A percentile compares a stretch with the other conserved stretches of the same genome.
These are phyloP conservation scores for Limnephilus marmoratus DNA, from an alignment of 2,888 invertebrate species.

Conservation along the genomic window DNA sequence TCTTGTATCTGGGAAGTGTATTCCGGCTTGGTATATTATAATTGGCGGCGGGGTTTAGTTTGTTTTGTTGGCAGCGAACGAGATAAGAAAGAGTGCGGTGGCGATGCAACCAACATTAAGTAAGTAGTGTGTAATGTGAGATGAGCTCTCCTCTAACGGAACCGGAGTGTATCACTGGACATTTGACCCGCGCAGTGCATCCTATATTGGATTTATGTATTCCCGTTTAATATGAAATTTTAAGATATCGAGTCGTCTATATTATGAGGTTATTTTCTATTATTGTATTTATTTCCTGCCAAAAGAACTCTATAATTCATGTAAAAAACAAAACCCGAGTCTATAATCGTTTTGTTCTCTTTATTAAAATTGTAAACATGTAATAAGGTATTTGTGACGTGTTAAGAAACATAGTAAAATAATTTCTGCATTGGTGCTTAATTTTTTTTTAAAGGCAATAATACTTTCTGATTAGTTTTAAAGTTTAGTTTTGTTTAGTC, in stretches of 20 bases:
- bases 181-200: conserved; percentile 39
- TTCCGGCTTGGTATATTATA: not conserved
- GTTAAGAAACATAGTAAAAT: conserved; percentile 48
- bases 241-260: conserved; percentile 28
- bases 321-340: conserved; percentile 47
- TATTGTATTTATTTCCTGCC: conserved; percentile 53
- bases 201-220: conserved; percentile 7
- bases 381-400: conserved; percentile 56
- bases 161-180: conserved; percentile 22
- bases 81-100: not conserved
- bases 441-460: conserved; percentile 47
- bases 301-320: conserved; percentile 47
- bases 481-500: conserved; percentile 47
- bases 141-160: not conserved
- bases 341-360: conserved; percentile 42
- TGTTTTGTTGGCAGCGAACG: not conserved
- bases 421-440: conserved; percentile 52
- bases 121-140: not conserved
- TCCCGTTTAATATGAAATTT: conserved; percentile 35
- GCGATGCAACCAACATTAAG: not conserved
- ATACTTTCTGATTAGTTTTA: conserved; percentile 53
- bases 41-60: not conserved
- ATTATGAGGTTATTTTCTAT: conserved; percentile 37
- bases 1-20: conserved; percentile 18
- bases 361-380: conserved; percentile 37